These are phyloP conservation scores for Onychostoma macrolepis DNA, from an alignment of 2,113 vertebrate species.

Conservation along the genomic window DNA sequence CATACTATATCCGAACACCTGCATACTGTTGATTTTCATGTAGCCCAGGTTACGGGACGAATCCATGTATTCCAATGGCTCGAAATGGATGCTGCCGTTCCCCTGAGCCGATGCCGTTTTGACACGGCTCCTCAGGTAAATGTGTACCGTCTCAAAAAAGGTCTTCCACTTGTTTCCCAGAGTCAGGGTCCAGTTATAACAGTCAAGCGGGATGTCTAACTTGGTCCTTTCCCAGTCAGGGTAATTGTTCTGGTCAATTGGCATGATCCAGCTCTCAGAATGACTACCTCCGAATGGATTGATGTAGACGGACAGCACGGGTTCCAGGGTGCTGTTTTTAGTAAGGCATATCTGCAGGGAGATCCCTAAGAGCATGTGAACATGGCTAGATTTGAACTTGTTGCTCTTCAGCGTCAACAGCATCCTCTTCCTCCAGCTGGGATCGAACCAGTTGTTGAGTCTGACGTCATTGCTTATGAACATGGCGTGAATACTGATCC, in stretches of 20 bases:
- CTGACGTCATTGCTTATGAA: slow-evolving; percentile 85
- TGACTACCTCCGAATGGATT: slow-evolving; percentile 84
- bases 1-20: slow-evolving; percentile 83
- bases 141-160: slow-evolving; percentile 84
- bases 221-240: slow-evolving; percentile 85
- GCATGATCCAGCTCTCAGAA: slow-evolving; percentile 85
- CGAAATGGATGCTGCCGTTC: slow-evolving; percentile 75
- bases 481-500: slow-evolving; percentile 79
- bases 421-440: slow-evolving; percentile 82
- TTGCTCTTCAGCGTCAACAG: slow-evolving; percentile 83
- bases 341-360: slow-evolving; percentile 84
- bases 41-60: slow-evolving; percentile 77
- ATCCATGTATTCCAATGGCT: slow-evolving; percentile 80
- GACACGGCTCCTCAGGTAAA: slow-evolving; percentile 81
- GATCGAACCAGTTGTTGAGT: slow-evolving; percentile 84
- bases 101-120: slow-evolving; percentile 66
- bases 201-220: slow-evolving; percentile 80
- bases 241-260: slow-evolving; percentile 79
- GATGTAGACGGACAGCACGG: slow-evolving; percentile 80
- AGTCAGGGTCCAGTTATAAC: slow-evolving; percentile 83
- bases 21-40: slow-evolving; percentile 84
- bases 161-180: slow-evolving; percentile 85
- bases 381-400: slow-evolving; percentile 82
- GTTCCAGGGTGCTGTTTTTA: slow-evolving; percentile 83
- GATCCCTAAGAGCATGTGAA: slow-evolving; percentile 83